Conservation (phyloP, 2,113 vertebrate genomes). For the Pterocles orientalis region DNA sequence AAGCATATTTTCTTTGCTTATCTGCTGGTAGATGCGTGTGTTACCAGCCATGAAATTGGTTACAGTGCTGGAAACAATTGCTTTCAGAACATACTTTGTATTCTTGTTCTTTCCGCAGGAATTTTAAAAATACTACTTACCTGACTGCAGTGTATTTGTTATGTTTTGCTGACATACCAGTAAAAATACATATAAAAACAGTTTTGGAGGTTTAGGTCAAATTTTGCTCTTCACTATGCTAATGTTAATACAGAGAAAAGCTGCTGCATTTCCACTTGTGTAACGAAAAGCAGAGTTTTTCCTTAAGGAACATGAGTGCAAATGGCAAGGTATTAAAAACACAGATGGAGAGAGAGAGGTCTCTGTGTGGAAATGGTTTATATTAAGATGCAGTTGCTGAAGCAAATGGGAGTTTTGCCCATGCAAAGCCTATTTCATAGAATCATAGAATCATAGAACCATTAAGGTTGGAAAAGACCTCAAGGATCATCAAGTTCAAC, state of each 20-base stretch:
- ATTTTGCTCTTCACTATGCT: background rate
- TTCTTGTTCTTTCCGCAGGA: background rate
- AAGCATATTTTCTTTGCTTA: constrained; percentile 17
- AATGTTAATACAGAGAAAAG: constrained; percentile 3
- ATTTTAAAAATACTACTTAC: background rate
- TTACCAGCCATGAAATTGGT: constrained; percentile 26
- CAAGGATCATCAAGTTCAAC: no score
- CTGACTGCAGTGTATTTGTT: background rate
- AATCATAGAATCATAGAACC: no score
- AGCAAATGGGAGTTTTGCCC: background rate
- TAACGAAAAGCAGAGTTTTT: constrained; percentile 34
- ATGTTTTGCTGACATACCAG: background rate
- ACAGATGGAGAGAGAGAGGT: background rate
- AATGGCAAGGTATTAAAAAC: constrained; percentile 54
- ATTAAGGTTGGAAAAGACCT: no score
- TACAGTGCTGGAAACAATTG: constrained; percentile 39
- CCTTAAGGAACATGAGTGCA: constrained; percentile 25
- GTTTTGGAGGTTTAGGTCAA: background rate
- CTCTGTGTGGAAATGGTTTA: constrained; percentile 21
- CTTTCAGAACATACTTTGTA: background rate
- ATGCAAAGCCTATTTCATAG: background rate
- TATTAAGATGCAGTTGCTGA: constrained; percentile 13
- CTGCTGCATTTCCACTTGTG: constrained; percentile 11
- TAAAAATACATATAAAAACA: background rate
- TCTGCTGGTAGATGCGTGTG: constrained; percentile 12